A percentile compares a stretch with the other conserved stretches of the same genome.
Conservation (phyloP, 1,140 invertebrate species). For the Drosophila kepulauana region DNA sequence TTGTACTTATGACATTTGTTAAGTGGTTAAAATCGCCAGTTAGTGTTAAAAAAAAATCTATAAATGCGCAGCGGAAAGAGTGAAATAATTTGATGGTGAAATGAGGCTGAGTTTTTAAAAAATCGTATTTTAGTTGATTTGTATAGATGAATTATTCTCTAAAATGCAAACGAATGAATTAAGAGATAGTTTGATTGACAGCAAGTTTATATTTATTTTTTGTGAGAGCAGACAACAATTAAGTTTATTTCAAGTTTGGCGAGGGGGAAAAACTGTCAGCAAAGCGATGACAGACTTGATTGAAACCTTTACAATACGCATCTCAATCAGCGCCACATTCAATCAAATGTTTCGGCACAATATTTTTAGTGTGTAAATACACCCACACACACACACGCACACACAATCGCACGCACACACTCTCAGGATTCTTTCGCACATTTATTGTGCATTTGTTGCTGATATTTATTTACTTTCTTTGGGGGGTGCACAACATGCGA, state of each 20-base stretch:
- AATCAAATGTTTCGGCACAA: constrained; percentile 59
- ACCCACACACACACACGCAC: neutral
- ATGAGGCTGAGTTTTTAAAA: too few species aligned
- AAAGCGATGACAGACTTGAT: constrained; percentile 31
- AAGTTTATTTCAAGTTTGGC: neutral
- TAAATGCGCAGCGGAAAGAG: too few species aligned
- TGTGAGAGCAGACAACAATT: constrained; percentile 1
- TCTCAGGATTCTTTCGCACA: neutral
- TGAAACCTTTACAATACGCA: constrained; percentile 48
- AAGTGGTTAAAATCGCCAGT: too few species aligned
- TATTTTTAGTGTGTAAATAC: constrained; percentile 43
- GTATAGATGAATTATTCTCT: too few species aligned
- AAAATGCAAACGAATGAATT: neutral
- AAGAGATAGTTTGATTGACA: neutral
- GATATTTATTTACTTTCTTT: constrained; percentile 57
- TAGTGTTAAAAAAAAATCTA: too few species aligned
- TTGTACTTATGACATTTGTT: too few species aligned
- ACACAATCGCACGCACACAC: constrained; percentile 14
- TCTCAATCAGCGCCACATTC: constrained; percentile 73
- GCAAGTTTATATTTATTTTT: neutral
- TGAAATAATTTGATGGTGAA: too few species aligned
- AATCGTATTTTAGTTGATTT: too few species aligned
- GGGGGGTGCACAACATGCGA: constrained; percentile 28
- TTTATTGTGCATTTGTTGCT: constrained; percentile 47
- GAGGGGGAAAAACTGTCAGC: constrained; percentile 3